Base-by-base conservation (phyloP, 2,888 invertebrate genomes). In the Acleris laterana region DNA sequence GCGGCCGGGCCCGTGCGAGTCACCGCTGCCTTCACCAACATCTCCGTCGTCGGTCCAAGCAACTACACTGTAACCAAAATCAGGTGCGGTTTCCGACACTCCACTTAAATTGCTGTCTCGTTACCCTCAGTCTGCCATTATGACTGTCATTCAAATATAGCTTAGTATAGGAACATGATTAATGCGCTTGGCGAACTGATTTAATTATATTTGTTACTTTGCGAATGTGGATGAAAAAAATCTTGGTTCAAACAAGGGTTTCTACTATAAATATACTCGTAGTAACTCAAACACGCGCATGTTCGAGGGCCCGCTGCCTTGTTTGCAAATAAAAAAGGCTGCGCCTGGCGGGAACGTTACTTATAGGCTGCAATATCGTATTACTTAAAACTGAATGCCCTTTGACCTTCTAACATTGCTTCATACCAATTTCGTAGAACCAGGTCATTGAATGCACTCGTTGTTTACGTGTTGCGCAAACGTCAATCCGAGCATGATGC, bases 1-100 rank as follows among this genome's bases (percentile, higher is more conserved):
- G 95, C 95, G 0, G 95, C 95, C 11, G 96, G 96, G 0, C 95
- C 96, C 0, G 96, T 97, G 17, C 92, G 96, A 68, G 95, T 97
- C 17, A 94, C 95, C 11, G 96, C 96, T 0, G 88, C 95, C 0
- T 97, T 97, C 85, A 94, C 91, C 64, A 96, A 96, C 78, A 96
- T 96, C 74, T 95, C 96, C 0, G 95, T 96, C 0, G 85, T 94
- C n/a, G 97, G 97, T 46, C 95, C 96, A 17, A 95, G 96, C 76
- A 96, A 96, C 81, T 96, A 95, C 78, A 94, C 95, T 3, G 94
- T 96, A 56, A 94, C 94, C 19, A 95, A 95, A 76, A 95, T 96
- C 62, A 94, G 94, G 95, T 96, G 38, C 38, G 13, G 11, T 1
- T 11, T 9, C 13, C 38, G 38, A 38, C 38, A 13, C 38, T 38